phyloP scores from a whole-genome alignment of 30 jellyfish, hydroid and myxozoan species.

The Turritopsis rubra region DNA sequence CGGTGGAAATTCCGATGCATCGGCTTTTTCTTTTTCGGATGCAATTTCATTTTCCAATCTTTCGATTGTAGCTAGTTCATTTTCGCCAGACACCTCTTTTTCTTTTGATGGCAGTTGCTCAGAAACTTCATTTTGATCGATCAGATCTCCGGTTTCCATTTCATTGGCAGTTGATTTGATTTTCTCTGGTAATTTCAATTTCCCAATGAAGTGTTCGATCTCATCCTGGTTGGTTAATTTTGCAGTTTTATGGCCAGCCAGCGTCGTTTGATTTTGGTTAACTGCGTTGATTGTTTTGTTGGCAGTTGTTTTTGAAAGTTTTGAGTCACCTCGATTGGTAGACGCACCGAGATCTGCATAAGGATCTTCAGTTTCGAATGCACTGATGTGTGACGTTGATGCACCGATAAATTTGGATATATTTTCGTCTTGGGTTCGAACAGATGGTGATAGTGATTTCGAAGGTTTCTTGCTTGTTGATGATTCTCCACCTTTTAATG shows the following conservation, averaged over 20 bases:
- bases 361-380: constrained; percentile 19
- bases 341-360: constrained; percentile 28
- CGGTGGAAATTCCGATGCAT: constrained; percentile 8
- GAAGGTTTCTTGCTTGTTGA: not conserved
- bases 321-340: not conserved
- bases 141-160: constrained; percentile 10
- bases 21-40: constrained; percentile 20
- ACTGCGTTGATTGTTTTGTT: not conserved
- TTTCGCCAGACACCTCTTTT: not conserved
- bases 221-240: not conserved
- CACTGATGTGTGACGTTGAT: constrained; percentile 1
- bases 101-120: not conserved
- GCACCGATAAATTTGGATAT: not conserved
- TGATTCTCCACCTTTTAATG: not conserved
- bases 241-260: not conserved
- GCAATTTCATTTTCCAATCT: constrained; percentile 37
- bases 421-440: not conserved
- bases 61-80: constrained; percentile 32
- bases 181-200: not conserved
- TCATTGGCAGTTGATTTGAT: not conserved
- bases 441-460: not conserved
- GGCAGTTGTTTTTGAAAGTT: constrained; percentile 1
- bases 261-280: not conserved
- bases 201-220: not conserved
- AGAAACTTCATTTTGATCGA: not conserved